These are phyloP conservation scores for Agrypnia vestita DNA, from an alignment of 1,140 invertebrate species.

Conservation along the genomic window DNA sequence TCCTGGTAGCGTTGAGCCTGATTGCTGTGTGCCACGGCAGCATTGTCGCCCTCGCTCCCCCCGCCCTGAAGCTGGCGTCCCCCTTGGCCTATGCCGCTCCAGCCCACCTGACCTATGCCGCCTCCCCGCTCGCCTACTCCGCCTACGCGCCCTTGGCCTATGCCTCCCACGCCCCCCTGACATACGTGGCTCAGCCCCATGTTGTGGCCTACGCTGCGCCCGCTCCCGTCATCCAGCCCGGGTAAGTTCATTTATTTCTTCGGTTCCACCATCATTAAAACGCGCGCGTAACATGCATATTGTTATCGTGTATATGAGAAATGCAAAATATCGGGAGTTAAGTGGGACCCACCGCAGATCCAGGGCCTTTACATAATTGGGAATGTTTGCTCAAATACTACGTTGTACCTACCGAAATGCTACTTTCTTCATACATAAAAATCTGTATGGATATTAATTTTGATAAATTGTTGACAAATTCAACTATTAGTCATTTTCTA, in stretches of 20 bases:
- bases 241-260: constrained; percentile 38
- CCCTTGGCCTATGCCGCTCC: constrained; percentile 17
- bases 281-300: too few species aligned
- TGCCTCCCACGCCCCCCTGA: not conserved
- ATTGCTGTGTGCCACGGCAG: constrained; percentile 50
- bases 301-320: too few species aligned
- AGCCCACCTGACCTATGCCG: constrained; percentile 14
- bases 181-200: constrained; percentile 11
- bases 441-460: too few species aligned
- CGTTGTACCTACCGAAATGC: too few species aligned
- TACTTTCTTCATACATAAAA: too few species aligned
- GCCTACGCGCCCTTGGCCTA: constrained; percentile 11
- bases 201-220: constrained; percentile 40
- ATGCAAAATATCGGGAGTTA: too few species aligned
- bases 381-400: too few species aligned
- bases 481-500: too few species aligned
- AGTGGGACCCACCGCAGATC: too few species aligned
- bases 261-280: too few species aligned
- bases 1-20: constrained; percentile 59
- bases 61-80: not conserved
- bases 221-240: constrained; percentile 57
- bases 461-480: too few species aligned
- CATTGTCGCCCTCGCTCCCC: constrained; percentile 16
- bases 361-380: too few species aligned
- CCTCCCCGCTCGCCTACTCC: constrained; percentile 7